Evolutionary conservation across 2,888 invertebrate genomes (phyloP).

Genomic region (Drosophila mimetica): DNA sequence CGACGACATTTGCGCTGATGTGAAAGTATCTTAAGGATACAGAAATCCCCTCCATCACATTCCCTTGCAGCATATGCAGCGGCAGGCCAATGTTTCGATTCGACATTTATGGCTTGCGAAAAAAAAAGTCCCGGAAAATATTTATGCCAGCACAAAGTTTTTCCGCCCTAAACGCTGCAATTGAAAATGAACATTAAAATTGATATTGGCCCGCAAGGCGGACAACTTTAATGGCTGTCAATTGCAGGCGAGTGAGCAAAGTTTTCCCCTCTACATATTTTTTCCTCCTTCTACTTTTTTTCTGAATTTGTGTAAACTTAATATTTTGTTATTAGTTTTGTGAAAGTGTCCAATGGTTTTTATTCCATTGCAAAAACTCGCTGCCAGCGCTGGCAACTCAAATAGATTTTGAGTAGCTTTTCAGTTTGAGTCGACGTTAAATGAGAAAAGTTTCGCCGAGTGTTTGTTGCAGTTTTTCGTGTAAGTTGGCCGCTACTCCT

Average conservation of each 20-base stretch:
- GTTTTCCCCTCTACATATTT: conserved; percentile 13
- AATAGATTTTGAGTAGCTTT: conserved; percentile 80
- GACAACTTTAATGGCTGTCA: conserved; percentile 69
- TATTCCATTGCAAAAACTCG: conserved; percentile 25
- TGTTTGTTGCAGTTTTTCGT: conserved; percentile 75
- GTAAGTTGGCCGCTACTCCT: conserved; percentile 41
- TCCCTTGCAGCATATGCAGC: conserved; percentile 19
- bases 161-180: conserved; percentile 52
- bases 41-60: conserved; percentile 7
- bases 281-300: conserved; percentile 3
- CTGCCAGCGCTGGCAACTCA: conserved; percentile 44
- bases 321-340: conserved; percentile 70
- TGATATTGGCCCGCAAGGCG: conserved; percentile 60
- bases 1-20: conserved; percentile 74
- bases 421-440: conserved; percentile 74
- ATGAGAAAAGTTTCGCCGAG: conserved; percentile 74
- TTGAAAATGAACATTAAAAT: conserved; percentile 79
- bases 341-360: conserved; percentile 67
- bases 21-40: conserved; percentile 43
- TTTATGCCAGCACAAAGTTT: conserved; percentile 38
- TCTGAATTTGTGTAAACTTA: conserved; percentile 66
- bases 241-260: conserved; percentile 50
- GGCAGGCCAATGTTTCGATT: conserved; percentile 49
- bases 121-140: conserved; percentile 28
- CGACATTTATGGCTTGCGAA: conserved; percentile 26